Evolutionary conservation across 2,113 vertebrate genomes (phyloP).

Genomic region (Corythornis cristatus): DNA sequence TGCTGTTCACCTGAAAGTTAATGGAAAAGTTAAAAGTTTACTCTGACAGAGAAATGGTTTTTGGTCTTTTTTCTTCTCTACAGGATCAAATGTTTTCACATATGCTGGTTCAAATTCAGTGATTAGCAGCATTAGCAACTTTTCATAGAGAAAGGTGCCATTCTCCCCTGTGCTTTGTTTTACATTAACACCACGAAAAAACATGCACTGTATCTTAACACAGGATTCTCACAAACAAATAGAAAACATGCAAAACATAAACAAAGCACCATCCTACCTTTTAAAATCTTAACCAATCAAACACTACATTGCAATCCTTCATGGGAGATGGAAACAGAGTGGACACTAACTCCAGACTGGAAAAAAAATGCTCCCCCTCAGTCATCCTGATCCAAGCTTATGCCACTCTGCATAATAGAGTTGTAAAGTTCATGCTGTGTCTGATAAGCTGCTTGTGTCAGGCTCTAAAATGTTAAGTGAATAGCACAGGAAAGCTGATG

Average conservation of each 20-base stretch:
- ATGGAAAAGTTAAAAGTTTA: neutral
- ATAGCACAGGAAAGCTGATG: neutral
- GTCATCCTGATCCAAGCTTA: neutral
- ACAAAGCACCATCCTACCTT: neutral
- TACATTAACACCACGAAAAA: neutral
- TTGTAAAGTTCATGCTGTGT: neutral
- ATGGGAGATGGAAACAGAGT: neutral
- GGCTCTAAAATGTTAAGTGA: neutral
- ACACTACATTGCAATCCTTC: neutral
- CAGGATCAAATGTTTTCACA: neutral
- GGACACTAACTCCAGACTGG: neutral
- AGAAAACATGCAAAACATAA: neutral
- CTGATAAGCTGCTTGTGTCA: neutral
- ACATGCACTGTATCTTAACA: neutral
- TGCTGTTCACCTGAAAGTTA: neutral
- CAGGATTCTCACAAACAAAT: neutral
- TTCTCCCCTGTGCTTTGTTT: neutral
- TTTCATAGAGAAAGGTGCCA: neutral
- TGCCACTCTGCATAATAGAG: neutral
- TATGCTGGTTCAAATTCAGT: neutral
- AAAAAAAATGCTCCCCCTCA: neutral
- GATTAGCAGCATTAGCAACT: accelerated
- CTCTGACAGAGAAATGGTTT: neutral
- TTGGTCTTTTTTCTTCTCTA: neutral
- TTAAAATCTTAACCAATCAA: neutral